Evolutionary conservation across 2,888 invertebrate genomes (phyloP).

Genomic region (Ormyrus thymus): DNA sequence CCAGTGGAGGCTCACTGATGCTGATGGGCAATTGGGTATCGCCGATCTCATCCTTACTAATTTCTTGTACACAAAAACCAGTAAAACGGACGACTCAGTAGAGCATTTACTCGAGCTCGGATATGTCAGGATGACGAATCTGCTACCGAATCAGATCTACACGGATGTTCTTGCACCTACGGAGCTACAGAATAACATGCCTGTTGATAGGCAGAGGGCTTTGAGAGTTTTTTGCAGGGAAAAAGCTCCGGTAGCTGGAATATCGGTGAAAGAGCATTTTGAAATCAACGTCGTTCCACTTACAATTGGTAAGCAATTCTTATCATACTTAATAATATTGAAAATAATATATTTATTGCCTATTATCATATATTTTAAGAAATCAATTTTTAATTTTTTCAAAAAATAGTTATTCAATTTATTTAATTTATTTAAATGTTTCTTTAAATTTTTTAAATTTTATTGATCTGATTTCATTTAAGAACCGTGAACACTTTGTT

Average conservation of each 20-base stretch:
- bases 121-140: constrained; percentile 95
- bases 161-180: constrained; percentile 90
- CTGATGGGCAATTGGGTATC: constrained; percentile 98
- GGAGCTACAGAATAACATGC: constrained; percentile 89
- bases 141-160: constrained; percentile 95
- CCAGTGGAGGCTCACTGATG: constrained; percentile 97
- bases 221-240: constrained; percentile 96
- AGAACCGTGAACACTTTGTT: too few species aligned
- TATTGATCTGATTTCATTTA: too few species aligned
- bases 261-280: constrained; percentile 98
- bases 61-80: constrained; percentile 97
- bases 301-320: constrained; percentile 82
- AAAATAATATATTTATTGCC: too few species aligned
- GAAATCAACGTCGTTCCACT: constrained; percentile 98
- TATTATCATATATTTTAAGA: too few species aligned
- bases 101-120: constrained; percentile 97
- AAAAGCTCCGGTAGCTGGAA: constrained; percentile 98
- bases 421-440: neutral
- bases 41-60: constrained; percentile 96
- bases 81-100: constrained; percentile 96
- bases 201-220: constrained; percentile 90
- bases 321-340: too few species aligned
- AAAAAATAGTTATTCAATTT: neutral
- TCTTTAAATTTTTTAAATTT: neutral
- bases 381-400: neutral